Evolutionary conservation across 2,113 vertebrate species (phyloP), one percentile per base, ranked within the genome.

Genomic region (Puntigrus tetrazona): DNA sequence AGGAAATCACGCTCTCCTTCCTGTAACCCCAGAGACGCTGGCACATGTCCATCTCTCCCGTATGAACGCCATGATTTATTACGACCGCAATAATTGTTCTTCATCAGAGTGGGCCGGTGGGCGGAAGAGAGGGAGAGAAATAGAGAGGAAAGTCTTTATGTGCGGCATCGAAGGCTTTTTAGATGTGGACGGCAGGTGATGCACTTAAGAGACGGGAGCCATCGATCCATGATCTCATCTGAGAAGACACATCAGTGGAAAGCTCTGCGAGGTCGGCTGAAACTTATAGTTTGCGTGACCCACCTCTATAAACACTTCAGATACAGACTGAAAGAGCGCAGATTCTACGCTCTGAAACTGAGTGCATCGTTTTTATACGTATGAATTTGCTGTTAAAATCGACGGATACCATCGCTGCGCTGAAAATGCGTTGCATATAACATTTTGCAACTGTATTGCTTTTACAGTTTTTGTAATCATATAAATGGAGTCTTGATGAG

Each of bases 11-110:
- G 78, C 75, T 83, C 63, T 52, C 38, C 69, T 79, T 85, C 50
- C 59, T 9, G 13, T 70, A 76, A 85, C 79, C 86, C 13, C 11
- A 25, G 45, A 85, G n/a, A 22, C 27, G 25, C 76, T 67, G 84
- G 69, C 69, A 70, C 36, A 77, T 86, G 84, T 76, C 84, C 76
- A 81, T 86, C 67, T 76, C 36, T 27, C 59, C 73, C 10, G 67
- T 5, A 3, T 59, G 67, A 70, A 88, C 61, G 61, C 43, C 50
- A 25, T 41, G 75, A 86, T 86, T 86, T 80, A 81, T 84, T 73
- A 86, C 43, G 50, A 70, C 57, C 0, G n/a, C 38, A 80, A 86
- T 86, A 61, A 70, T 85, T 27, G 43, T 86, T 83, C 83, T 86
- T 86, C 83, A 88, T 86, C 69, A 41, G 57, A 65, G 59, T 34